Conservation (phyloP, 2,888 invertebrate genomes). For the Sesia apiformis region DNA sequence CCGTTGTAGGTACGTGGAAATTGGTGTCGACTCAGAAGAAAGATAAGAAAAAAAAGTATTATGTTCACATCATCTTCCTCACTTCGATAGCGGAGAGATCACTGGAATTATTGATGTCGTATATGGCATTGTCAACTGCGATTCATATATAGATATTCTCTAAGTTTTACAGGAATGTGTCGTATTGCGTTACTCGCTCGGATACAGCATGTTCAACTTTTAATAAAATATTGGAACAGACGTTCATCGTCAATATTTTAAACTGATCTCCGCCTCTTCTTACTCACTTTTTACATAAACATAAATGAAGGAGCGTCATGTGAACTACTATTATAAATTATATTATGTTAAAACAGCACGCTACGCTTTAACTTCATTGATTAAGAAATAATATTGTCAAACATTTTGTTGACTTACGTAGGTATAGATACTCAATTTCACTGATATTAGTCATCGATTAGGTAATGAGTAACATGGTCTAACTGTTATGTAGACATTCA, state of each 20-base stretch:
- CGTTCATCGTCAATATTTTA: background rate
- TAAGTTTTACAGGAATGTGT: conserved; percentile 1
- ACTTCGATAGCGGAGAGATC: background rate
- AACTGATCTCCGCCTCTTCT: background rate
- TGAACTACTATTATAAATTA: no score
- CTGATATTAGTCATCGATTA: no score
- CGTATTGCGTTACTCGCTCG: background rate
- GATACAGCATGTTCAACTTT: background rate
- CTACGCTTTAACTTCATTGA: no score
- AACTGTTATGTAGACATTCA: no score
- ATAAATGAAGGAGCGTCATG: background rate
- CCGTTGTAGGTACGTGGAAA: background rate
- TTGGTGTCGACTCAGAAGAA: background rate
- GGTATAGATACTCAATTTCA: no score
- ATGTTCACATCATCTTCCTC: background rate
- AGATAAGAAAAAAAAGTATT: background rate
- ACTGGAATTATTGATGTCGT: conserved; percentile 1
- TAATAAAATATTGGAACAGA: conserved; percentile 1
- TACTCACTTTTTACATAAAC: background rate
- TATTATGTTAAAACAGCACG: no score
- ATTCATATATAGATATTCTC: conserved; percentile 1
- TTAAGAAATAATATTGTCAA: no score
- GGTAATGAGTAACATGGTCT: no score
- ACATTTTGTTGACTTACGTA: no score
- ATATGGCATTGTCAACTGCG: conserved; percentile 1